Percentiles rank a stretch among this genome's conserved stretches.
Conservation (phyloP, 2,113 vertebrate species). For the Halcyon malimbica region DNA sequence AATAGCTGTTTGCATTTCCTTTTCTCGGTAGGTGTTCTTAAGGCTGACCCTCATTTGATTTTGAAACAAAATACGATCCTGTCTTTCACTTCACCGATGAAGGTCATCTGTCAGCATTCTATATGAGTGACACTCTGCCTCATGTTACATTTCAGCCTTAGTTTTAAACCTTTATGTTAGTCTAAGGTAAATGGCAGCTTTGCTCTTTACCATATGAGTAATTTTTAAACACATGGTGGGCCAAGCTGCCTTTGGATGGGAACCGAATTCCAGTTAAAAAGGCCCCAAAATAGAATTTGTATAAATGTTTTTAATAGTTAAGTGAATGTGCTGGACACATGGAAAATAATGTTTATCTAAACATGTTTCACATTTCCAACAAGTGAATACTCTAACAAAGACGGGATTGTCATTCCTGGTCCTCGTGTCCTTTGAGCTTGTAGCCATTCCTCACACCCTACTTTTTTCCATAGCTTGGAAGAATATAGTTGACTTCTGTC, state of each 20-base stretch:
- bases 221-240: slow-evolving; percentile 40
- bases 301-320: not conserved
- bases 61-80: not conserved
- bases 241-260: slow-evolving; percentile 21
- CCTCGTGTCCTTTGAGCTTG: not conserved
- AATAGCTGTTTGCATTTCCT: not conserved
- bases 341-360: slow-evolving; percentile 9
- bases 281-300: not conserved
- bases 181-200: not conserved
- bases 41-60: not conserved
- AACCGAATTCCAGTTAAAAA: slow-evolving; percentile 39
- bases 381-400: not conserved
- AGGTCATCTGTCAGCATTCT: not conserved
- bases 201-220: slow-evolving; percentile 4
- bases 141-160: not conserved
- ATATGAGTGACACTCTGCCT: not conserved
- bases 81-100: not conserved
- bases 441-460: not conserved
- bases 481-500: not conserved
- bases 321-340: not conserved
- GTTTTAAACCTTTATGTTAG: not conserved
- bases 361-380: not conserved
- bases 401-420: not conserved
- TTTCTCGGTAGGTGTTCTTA: not conserved
- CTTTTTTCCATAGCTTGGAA: not conserved